Conservation (phyloP, 2,888 invertebrate genomes). For the Artemia sp. region DNA sequence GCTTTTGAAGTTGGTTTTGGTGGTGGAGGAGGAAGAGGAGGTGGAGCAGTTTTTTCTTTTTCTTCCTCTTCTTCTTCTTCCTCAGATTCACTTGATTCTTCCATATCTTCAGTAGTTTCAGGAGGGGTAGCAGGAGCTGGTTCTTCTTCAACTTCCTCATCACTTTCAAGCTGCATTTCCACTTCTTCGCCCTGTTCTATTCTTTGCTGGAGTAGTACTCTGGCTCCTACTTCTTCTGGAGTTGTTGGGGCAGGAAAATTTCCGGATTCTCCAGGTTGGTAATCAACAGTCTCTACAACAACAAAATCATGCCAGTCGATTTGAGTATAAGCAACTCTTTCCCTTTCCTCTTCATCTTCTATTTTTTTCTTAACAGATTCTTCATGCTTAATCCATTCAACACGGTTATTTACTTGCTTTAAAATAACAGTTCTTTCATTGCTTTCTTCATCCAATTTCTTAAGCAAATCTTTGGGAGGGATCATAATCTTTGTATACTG, state of each 20-base stretch:
- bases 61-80: constrained; percentile 37
- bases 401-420: constrained; percentile 80
- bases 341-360: constrained; percentile 85
- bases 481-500: constrained; percentile 96
- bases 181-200: constrained; percentile 63
- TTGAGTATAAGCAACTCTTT: constrained; percentile 71
- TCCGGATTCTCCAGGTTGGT: constrained; percentile 85
- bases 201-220: constrained; percentile 66
- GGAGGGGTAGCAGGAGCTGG: constrained; percentile 23
- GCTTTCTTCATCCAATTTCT: constrained; percentile 55
- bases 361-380: constrained; percentile 79
- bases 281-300: constrained; percentile 98
- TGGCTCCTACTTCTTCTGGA: constrained; percentile 86
- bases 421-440: constrained; percentile 47
- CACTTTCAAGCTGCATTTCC: constrained; percentile 75
- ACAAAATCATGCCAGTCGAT: constrained; percentile 99
- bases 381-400: constrained; percentile 91
- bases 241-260: constrained; percentile 95
- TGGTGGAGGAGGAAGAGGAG: constrained; percentile 33
- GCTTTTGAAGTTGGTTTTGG: constrained; percentile 32
- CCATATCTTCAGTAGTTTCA: constrained; percentile 67
- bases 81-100: constrained; percentile 57
- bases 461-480: constrained; percentile 77
- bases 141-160: constrained; percentile 48
- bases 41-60: constrained; percentile 26